Conservation (phyloP, 1,140 invertebrate species). For the Battus philenor region DNA sequence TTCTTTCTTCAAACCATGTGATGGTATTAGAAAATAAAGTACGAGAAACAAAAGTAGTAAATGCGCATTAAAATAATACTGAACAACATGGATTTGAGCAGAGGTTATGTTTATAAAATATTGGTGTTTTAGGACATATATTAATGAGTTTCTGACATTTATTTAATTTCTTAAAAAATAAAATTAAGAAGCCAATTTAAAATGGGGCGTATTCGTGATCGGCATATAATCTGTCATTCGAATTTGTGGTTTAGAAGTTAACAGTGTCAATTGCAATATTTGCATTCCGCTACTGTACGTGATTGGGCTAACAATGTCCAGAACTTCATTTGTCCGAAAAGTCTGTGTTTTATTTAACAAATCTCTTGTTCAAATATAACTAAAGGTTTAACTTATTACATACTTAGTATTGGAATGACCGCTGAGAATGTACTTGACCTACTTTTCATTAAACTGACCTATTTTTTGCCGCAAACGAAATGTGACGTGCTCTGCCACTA, state of each 20-base stretch:
- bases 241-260: slow-evolving; percentile 39
- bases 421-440: slow-evolving; percentile 50
- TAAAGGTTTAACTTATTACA: not conserved
- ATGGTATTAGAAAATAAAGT: slow-evolving; percentile 30
- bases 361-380: too few species aligned
- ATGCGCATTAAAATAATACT: slow-evolving; percentile 9
- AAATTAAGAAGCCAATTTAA: slow-evolving; percentile 35
- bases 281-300: slow-evolving; percentile 67
- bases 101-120: not conserved
- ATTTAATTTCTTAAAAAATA: too few species aligned
- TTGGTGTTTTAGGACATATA: not conserved
- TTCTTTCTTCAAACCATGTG: slow-evolving; percentile 40
- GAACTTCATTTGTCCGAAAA: slow-evolving; percentile 69
- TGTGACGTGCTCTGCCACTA: slow-evolving; percentile 41
- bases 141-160: slow-evolving; percentile 7
- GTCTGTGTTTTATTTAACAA: too few species aligned
- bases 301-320: slow-evolving; percentile 46
- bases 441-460: slow-evolving; percentile 50
- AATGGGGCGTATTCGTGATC: slow-evolving; percentile 48
- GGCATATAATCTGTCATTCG: slow-evolving; percentile 36
- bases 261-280: slow-evolving; percentile 55
- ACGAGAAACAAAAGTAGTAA: slow-evolving; percentile 11
- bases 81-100: not conserved
- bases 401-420: slow-evolving; percentile 32
- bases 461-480: slow-evolving; percentile 42